Base-by-base conservation (phyloP, 2,113 vertebrate species). In the Bos javanicus region DNA sequence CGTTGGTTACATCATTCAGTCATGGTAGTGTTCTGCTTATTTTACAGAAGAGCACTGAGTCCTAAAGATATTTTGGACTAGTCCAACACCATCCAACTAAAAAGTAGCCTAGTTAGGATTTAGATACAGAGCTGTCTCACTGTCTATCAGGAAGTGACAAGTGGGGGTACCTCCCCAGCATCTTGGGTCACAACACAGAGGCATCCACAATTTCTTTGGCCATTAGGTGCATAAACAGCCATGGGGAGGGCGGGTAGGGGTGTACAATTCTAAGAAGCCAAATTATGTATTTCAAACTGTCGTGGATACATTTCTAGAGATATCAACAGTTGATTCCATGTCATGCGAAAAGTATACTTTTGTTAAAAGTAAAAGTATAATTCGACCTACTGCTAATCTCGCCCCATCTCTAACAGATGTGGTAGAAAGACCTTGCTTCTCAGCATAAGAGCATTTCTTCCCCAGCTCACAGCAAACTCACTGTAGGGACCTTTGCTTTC, bases 191-290 rank as follows among this genome's bases (percentile, higher is more conserved):
- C n/a, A 67, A 3, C 43, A 67, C 2, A 11, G 23, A n/a, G 54
- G 0, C 14, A 16, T 26, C 26, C 0, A 54, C 30, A 57, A 6
- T 8, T 33, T 39, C 21, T 78, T 46, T 62, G 52, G 43, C 43
- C 19, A 5, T 52, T n/a, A 64, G 33, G 48, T 26, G 7, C 30
- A 33, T 4, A 36, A 5, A 8, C 2, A 71, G 33, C 50, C 13
- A 0, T 2, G 2, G 36, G 43, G 23, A 78, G 14, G 23, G 50
- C 0, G 26, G 9, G 13, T 2, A 3, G 13, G 6, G 13, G 52
- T 4, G 26, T 36, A 9, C 30, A 80, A 46, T 28, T 60, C 81
- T 87, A 36, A 84, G 36, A 91, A 87, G 36, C 9, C 46, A 71
- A 80, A 46, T 59, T 56, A 19, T 2, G 46, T 81, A 26, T 50